Evolutionary conservation across 1,140 invertebrate species (phyloP), one percentile per base, ranked within the genome.

Genomic region (Leptinotarsa texana): DNA sequence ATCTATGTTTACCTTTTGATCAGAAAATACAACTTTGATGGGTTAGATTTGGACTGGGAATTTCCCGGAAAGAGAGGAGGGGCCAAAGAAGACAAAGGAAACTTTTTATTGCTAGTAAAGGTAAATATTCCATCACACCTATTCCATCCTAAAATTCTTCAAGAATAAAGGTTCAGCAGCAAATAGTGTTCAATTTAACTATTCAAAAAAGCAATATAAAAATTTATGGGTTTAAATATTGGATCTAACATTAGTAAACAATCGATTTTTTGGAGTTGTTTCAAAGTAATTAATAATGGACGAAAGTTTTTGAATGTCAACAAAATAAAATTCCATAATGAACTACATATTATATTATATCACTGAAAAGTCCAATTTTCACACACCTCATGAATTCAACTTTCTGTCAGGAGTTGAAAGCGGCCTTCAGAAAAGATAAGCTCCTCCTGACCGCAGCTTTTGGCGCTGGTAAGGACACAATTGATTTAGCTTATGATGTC

Each of bases 21-120:
- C 66, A 92, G 91, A 68, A 89, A 89, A 78, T 90, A 94, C 83
- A 89, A 90, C 49, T 96, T 96, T 79, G 93, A 96, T 82, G 95
- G 95, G 0, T 82, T 96, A 22, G 94, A 96, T 81, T 85, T 96
- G 70, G 93, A 95, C 82, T 94, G 93, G 93, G 94, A 96, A 85
- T 96, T 94, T 83, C 94, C 94, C 1, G 91, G 88, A 11, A 89
- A 89, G 80, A 88, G 94, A 79, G 93, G 91, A 11, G 95, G 95
- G 13, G 85, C 82, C 33, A 89, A 91, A 0, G 84, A 89, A 63
- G 95, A 97, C 82, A 94, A 92, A 81, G 84, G 90, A 63, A 95
- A 95, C 83, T 96, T 95, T 78, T 90, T 93, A 0, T 77, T 84
- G 1, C 84, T 96, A 15, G 90, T 94, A 0, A 92, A 93, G 87